Percentiles rank a stretch among this genome's conserved stretches.
Conservation (phyloP, 2,888 invertebrate species). For the Caenorhabditis angaria region DNA sequence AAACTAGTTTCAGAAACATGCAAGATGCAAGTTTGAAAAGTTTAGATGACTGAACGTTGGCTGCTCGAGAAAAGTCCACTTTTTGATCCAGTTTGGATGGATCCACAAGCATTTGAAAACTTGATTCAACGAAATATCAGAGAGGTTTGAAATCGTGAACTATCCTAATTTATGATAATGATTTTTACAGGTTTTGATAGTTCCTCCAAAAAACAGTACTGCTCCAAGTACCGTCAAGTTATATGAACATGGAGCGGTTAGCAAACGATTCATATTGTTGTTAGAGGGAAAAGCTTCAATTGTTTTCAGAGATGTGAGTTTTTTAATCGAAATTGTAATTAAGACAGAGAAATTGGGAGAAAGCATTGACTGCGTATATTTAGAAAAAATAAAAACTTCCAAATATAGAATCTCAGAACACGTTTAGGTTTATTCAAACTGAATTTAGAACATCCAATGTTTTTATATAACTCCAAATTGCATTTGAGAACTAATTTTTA, state of each 20-base stretch:
- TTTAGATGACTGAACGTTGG: conserved; percentile 38
- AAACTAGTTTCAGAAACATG: not conserved
- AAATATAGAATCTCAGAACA: too few species aligned
- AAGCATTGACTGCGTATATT: too few species aligned
- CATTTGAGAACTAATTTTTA: not conserved
- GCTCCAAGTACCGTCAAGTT: conserved; percentile 52
- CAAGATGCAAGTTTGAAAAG: not conserved
- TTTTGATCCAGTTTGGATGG: conserved; percentile 27
- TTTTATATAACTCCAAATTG: not conserved
- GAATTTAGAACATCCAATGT: too few species aligned
- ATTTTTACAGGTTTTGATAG: conserved; percentile 27
- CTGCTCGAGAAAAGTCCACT: conserved; percentile 30
- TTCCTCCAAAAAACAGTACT: conserved; percentile 26
- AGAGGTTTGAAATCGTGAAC: conserved; percentile 7
- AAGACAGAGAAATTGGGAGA: too few species aligned
- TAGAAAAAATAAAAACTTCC: not conserved
- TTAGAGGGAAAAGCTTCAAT: conserved; percentile 81
- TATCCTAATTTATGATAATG: not conserved
- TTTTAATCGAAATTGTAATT: not conserved
- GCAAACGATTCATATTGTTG: conserved; percentile 91
- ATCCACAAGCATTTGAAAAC: conserved; percentile 38
- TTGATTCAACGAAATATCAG: conserved; percentile 45
- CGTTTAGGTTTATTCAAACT: too few species aligned
- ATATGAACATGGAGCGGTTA: conserved; percentile 74
- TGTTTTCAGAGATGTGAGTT: conserved; percentile 13